A percentile compares a stretch with the other conserved stretches of the same genome.
phyloP scores from a whole-genome alignment of 1,140 invertebrate species.

The Amphibalanus amphitrite region DNA sequence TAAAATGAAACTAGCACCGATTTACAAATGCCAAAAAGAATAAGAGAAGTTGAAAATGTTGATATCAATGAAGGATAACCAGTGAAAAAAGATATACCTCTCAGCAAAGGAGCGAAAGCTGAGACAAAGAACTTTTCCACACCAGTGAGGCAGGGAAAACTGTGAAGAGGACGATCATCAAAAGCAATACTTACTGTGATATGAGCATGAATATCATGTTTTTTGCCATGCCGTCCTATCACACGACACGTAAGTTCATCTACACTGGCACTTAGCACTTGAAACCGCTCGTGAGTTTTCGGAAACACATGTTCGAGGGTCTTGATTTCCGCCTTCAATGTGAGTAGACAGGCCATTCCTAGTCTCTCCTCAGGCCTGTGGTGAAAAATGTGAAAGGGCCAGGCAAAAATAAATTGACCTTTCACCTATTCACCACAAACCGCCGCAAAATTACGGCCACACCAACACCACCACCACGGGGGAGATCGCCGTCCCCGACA shows the following conservation, averaged over 20 bases:
- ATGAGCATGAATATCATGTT: constrained; percentile 92
- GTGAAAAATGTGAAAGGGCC: background rate
- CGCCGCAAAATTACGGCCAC: background rate
- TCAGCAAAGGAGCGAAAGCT: too few relatives aligned
- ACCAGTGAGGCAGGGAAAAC: background rate
- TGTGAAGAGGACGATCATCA: background rate
- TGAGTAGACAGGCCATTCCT: constrained; percentile 87
- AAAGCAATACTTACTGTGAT: constrained; percentile 60
- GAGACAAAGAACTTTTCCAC: too few relatives aligned
- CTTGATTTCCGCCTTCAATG: constrained; percentile 92
- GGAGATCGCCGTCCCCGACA: background rate
- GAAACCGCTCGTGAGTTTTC: constrained; percentile 89
- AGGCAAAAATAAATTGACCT: background rate
- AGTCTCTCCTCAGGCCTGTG: background rate
- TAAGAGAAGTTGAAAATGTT: background rate
- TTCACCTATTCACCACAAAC: background rate
- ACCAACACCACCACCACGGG: background rate
- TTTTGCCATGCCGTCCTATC: constrained; percentile 78
- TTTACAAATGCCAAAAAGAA: background rate
- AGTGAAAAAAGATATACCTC: too few relatives aligned
- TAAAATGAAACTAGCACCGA: background rate
- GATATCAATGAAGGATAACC: background rate
- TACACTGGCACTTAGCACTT: constrained; percentile 88
- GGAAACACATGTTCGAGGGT: constrained; percentile 85
- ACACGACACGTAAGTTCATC: constrained; percentile 94